These are phyloP conservation scores for Dromococcyx pavoninus DNA, from an alignment of 2,797 vertebrate species.

Conservation along the genomic window DNA sequence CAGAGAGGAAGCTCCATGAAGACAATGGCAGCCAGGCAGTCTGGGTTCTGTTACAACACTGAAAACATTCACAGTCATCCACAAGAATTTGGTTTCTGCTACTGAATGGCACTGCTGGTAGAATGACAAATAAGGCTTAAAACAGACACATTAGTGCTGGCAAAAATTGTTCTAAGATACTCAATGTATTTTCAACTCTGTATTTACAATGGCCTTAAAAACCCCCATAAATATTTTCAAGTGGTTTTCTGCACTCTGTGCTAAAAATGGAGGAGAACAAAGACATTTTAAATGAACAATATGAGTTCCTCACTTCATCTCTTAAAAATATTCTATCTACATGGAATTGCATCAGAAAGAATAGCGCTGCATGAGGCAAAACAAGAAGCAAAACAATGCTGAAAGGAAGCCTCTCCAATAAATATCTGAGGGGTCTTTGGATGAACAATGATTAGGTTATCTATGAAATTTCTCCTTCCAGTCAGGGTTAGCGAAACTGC, in stretches of 20 bases:
- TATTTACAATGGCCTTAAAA: neutral
- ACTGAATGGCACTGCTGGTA: neutral
- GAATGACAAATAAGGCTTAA: neutral
- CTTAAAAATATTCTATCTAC: neutral
- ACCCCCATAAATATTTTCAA: neutral
- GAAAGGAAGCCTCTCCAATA: neutral
- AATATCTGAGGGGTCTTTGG: neutral
- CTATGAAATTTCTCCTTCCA: neutral
- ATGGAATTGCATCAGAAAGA: neutral
- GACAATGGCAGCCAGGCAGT: neutral
- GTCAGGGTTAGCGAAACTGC: neutral
- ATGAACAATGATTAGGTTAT: neutral
- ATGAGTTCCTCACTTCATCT: neutral
- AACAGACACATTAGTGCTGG: neutral
- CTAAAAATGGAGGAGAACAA: neutral
- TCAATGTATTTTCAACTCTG: neutral
- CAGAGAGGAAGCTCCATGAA: neutral
- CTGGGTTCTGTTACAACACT: neutral
- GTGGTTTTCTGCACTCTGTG: neutral
- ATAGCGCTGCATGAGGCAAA: neutral
- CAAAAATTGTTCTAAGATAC: neutral
- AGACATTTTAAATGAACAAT: neutral
- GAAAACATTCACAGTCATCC: neutral
- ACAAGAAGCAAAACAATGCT: neutral
- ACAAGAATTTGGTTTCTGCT: neutral